phyloP scores from a whole-genome alignment of 37 sponge, comb jelly and placozoan genomes.

The Hexactinellida sp. region DNA sequence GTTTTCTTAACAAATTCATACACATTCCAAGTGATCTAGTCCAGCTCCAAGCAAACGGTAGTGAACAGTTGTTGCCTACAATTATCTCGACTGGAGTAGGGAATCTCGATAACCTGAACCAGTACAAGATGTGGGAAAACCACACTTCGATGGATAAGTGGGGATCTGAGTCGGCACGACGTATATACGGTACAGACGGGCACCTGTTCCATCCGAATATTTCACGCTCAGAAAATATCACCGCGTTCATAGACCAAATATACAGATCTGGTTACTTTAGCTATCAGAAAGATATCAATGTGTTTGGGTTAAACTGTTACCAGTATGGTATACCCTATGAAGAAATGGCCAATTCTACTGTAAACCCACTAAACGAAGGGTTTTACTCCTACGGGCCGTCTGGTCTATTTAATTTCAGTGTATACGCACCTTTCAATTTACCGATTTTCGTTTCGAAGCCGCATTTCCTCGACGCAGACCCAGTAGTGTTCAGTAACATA shows the following conservation, averaged over 20 bases:
- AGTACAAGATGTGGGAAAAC: conserved; percentile 49
- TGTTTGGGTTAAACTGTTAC: conserved; percentile 36
- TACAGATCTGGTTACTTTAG: conserved; percentile 64
- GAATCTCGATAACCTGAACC: conserved; percentile 20
- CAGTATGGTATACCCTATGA: conserved; percentile 34
- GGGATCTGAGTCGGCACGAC: conserved; percentile 30
- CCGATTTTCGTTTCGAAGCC: conserved; percentile 83
- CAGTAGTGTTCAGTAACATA: conserved; percentile 29
- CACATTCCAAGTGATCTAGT: neutral
- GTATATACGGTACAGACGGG: conserved; percentile 52
- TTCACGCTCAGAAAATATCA: conserved; percentile 24
- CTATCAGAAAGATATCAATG: conserved; percentile 21
- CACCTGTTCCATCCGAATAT: conserved; percentile 51
- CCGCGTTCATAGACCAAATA: conserved; percentile 42
- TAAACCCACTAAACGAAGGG: conserved; percentile 35
- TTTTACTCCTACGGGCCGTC: conserved; percentile 45
- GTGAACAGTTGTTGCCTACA: neutral
- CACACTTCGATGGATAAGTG: conserved; percentile 31
- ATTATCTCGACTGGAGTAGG: neutral
- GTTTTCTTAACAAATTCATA: neutral
- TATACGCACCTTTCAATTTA: conserved; percentile 18
- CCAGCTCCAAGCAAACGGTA: neutral
- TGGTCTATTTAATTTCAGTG: conserved; percentile 69
- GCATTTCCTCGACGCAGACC: conserved; percentile 74
- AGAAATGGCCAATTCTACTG: conserved; percentile 43